Evolutionary conservation across 2,797 vertebrate species (phyloP).

Genomic region (Diplodus puntazzo): DNA sequence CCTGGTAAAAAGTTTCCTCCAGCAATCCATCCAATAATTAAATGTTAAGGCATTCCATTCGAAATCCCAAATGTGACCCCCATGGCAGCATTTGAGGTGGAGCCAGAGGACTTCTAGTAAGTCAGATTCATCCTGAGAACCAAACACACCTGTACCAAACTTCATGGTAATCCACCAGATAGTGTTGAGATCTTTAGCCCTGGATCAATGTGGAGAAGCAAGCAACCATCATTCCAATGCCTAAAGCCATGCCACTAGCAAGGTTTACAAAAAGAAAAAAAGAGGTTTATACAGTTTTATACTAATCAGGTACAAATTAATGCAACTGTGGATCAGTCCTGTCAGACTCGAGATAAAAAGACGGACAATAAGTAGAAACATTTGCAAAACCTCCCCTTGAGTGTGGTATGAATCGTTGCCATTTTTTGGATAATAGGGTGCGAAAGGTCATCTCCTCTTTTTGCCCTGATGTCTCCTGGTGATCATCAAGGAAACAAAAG

Average conservation of each 20-base stretch:
- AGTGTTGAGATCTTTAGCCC: conserved; percentile 1
- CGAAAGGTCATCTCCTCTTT: conserved; percentile 48
- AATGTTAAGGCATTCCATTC: neutral
- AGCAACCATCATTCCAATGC: neutral
- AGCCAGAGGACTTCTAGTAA: neutral
- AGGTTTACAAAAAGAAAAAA: neutral
- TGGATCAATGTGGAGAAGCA: neutral
- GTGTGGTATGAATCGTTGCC: conserved; percentile 11
- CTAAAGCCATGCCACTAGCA: neutral
- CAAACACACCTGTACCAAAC: neutral
- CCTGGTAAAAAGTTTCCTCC: too few species aligned
- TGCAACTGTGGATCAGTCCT: conserved; percentile 20
- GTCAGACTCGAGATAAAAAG: neutral
- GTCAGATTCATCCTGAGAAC: neutral
- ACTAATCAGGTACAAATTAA: neutral
- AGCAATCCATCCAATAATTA: neutral
- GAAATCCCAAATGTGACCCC: neutral
- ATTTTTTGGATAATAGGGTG: conserved; percentile 39
- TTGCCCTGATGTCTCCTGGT: conserved; percentile 41
- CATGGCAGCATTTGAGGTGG: neutral
- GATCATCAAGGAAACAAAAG: conserved; percentile 59
- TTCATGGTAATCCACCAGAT: neutral
- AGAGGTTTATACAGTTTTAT: too few species aligned
- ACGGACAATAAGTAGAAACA: neutral
- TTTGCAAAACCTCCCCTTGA: neutral